These are phyloP conservation scores for Acrocephalus scirpaceus DNA, from an alignment of 2,797 vertebrate genomes.

Conservation along the genomic window DNA sequence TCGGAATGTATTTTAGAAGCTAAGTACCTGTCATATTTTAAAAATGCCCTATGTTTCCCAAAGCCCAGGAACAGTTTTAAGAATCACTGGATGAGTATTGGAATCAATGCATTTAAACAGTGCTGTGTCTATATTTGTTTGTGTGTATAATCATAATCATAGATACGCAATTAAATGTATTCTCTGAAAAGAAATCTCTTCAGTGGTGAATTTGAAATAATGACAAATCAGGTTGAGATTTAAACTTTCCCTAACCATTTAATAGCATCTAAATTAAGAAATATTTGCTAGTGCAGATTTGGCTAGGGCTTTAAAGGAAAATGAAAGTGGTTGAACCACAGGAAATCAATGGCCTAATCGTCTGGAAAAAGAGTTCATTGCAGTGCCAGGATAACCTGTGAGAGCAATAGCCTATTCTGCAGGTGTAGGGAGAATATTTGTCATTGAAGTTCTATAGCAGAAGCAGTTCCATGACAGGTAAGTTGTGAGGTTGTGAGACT, in stretches of 20 bases:
- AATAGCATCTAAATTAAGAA: conserved; percentile 24
- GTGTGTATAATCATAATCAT: neutral
- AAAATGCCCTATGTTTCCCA: neutral
- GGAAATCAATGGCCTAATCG: conserved; percentile 52
- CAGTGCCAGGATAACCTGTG: neutral
- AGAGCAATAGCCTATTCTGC: neutral
- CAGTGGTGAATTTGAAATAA: neutral
- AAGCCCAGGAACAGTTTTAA: neutral
- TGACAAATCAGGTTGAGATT: neutral
- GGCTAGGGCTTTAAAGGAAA: neutral
- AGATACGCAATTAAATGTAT: neutral
- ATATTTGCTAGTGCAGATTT: neutral
- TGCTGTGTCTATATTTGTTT: neutral
- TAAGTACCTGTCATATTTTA: neutral
- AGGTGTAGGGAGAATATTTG: neutral
- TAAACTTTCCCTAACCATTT: neutral
- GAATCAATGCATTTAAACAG: neutral
- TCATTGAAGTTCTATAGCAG: neutral
- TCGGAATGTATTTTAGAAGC: neutral
- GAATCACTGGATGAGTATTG: neutral
- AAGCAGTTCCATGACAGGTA: neutral
- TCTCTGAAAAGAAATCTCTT: neutral
- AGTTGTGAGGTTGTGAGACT: neutral
- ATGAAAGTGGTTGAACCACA: neutral
- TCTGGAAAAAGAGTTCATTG: conserved; percentile 37